Evolutionary conservation across 2,888 invertebrate genomes (phyloP).

Genomic region (Sympetrum striolatum): DNA sequence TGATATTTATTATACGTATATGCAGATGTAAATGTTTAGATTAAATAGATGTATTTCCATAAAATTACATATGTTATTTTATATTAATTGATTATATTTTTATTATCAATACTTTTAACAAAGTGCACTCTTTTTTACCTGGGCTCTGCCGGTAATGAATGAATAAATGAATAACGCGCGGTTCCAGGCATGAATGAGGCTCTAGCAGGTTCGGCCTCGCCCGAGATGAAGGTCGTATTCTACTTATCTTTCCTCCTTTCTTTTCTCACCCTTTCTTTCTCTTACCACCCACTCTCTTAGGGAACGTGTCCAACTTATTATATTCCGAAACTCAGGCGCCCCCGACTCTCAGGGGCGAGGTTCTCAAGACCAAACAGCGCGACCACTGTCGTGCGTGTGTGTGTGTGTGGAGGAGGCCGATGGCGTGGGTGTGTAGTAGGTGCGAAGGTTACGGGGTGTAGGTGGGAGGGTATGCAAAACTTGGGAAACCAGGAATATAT

Average conservation of each 20-base stretch:
- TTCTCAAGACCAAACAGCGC: background rate
- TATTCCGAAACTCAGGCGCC: conserved; percentile 12
- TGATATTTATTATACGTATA: no score
- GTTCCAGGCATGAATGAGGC: no score
- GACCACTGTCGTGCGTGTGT: background rate
- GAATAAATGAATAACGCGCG: no score
- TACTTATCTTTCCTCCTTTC: background rate
- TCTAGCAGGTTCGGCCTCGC: no score
- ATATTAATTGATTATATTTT: no score
- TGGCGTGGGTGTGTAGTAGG: background rate
- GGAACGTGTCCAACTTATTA: conserved; percentile 37
- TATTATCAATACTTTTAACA: no score
- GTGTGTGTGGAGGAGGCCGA: background rate
- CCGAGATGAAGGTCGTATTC: background rate
- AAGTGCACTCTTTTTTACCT: no score
- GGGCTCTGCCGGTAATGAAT: no score
- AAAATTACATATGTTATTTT: no score
- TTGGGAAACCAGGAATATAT: background rate
- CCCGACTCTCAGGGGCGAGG: background rate
- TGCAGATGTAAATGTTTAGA: no score
- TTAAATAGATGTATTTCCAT: no score
- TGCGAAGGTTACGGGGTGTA: background rate
- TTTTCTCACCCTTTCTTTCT: background rate
- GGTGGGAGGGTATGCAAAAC: background rate
- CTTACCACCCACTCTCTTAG: background rate